Conservation (phyloP, 2,888 invertebrate genomes). For the Oxyteleia sp. region DNA sequence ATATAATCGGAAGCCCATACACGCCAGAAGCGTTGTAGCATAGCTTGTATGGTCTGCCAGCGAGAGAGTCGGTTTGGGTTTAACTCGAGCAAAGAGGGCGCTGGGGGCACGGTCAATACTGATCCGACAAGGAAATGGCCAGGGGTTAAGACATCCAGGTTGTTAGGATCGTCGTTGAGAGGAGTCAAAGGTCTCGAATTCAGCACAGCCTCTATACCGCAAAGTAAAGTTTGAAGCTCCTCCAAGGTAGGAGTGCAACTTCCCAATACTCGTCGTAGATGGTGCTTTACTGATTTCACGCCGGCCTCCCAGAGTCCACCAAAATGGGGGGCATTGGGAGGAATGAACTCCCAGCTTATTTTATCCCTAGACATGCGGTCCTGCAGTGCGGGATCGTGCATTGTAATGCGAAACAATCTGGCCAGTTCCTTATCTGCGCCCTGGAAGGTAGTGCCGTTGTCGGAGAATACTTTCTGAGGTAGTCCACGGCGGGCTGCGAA, state of each 20-base stretch:
- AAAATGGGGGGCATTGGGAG: too few species aligned
- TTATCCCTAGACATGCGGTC: too few species aligned
- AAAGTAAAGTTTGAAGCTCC: not conserved
- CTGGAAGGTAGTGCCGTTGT: not conserved
- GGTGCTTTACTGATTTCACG: not conserved
- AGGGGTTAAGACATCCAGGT: not conserved
- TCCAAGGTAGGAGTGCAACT: not conserved
- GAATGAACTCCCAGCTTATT: not conserved
- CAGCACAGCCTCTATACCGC: not conserved
- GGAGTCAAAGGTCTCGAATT: not conserved
- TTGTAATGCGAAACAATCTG: not conserved
- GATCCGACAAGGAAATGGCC: not conserved
- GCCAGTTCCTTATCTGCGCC: not conserved
- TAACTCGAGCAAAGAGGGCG: not conserved
- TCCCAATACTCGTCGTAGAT: not conserved
- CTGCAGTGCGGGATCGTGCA: too few species aligned
- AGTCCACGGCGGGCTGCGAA: not conserved
- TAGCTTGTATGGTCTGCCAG: not conserved
- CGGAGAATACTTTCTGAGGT: not conserved
- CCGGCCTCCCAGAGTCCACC: too few species aligned
- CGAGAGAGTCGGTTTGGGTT: not conserved
- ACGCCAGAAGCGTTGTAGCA: too few species aligned
- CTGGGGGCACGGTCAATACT: not conserved
- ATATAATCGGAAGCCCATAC: too few species aligned
- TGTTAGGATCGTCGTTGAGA: not conserved